phyloP scores from a whole-genome alignment of 2,797 vertebrate species.

The Tadarida brasiliensis region DNA sequence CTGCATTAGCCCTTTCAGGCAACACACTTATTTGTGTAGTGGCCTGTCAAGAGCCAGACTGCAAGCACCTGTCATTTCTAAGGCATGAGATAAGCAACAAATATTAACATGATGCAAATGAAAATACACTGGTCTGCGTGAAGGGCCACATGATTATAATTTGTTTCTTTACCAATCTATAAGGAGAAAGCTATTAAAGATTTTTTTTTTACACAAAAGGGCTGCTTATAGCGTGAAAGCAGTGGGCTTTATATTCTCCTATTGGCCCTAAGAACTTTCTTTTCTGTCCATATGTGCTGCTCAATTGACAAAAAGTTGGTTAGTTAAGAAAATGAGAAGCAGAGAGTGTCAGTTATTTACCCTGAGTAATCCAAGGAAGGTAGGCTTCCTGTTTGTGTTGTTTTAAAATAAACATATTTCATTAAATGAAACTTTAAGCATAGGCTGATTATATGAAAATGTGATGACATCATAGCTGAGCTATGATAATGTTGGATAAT shows the following conservation, averaged over 20 bases:
- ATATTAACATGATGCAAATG: constrained; percentile 89
- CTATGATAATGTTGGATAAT: constrained; percentile 88
- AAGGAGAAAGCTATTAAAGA: constrained; percentile 20
- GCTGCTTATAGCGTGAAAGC: not conserved
- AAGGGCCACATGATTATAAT: constrained; percentile 64
- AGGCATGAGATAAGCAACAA: constrained; percentile 93
- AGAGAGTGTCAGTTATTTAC: constrained; percentile 48
- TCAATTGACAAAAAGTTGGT: constrained; percentile 67
- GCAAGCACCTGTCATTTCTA: constrained; percentile 98
- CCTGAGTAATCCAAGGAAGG: constrained; percentile 38
- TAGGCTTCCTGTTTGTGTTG: constrained; percentile 48
- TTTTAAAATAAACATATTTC: constrained; percentile 82
- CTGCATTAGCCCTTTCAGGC: constrained; percentile 98
- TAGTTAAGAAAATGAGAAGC: constrained; percentile 40
- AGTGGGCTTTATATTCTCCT: constrained; percentile 24
- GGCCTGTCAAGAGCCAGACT: constrained; percentile 95
- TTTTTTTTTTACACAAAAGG: not conserved
- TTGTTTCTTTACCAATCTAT: constrained; percentile 52
- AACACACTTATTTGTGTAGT: constrained; percentile 97
- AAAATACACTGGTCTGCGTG: constrained; percentile 84
- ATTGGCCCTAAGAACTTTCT: constrained; percentile 52
- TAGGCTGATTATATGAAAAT: constrained; percentile 87
- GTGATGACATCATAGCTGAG: constrained; percentile 88
- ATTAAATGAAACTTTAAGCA: constrained; percentile 84
- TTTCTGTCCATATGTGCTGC: constrained; percentile 31